A percentile compares a stretch with the other conserved stretches of the same genome.
These are phyloP conservation scores for Drosophila nr. medialis DNA, from an alignment of 2,888 invertebrate species.

Conservation along the genomic window DNA sequence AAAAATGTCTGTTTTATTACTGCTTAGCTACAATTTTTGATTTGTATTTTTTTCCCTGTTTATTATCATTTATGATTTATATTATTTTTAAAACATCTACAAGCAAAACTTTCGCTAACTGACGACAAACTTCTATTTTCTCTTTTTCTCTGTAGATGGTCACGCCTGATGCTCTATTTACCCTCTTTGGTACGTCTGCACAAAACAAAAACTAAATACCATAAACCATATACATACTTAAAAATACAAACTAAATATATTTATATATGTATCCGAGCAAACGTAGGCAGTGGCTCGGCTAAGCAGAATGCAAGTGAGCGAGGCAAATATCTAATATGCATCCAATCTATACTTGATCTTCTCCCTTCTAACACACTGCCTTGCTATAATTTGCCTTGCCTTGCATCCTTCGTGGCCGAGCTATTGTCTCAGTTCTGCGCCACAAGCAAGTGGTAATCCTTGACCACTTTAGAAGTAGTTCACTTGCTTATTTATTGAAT, in stretches of 20 bases:
- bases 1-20: slow-evolving; percentile 3
- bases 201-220: slow-evolving; percentile 84
- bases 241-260: slow-evolving; percentile 18
- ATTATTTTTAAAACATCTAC: slow-evolving; percentile 68
- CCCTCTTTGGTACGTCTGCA: slow-evolving; percentile 99
- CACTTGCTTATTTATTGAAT: slow-evolving; percentile 67
- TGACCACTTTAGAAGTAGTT: slow-evolving; percentile 68
- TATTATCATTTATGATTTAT: slow-evolving; percentile 54
- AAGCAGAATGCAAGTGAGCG: slow-evolving; percentile 23
- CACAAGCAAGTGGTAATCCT: slow-evolving; percentile 36
- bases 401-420: slow-evolving; percentile 23
- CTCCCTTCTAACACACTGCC: slow-evolving; percentile 15
- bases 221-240: slow-evolving; percentile 33
- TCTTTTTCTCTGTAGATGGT: slow-evolving; percentile 97
- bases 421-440: slow-evolving; percentile 18
- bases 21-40: slow-evolving; percentile 12
- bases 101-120: slow-evolving; percentile 87
- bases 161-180: slow-evolving; percentile 99
- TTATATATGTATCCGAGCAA: background rate
- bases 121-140: slow-evolving; percentile 88
- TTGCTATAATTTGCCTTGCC: slow-evolving; percentile 18
- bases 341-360: slow-evolving; percentile 37
- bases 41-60: slow-evolving; percentile 30
- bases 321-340: slow-evolving; percentile 35
- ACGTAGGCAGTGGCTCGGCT: slow-evolving; percentile 21